A percentile compares a stretch with the other conserved stretches of the same genome.
Conservation (phyloP, 2,797 vertebrate species). For the Pitangus sulphuratus region DNA sequence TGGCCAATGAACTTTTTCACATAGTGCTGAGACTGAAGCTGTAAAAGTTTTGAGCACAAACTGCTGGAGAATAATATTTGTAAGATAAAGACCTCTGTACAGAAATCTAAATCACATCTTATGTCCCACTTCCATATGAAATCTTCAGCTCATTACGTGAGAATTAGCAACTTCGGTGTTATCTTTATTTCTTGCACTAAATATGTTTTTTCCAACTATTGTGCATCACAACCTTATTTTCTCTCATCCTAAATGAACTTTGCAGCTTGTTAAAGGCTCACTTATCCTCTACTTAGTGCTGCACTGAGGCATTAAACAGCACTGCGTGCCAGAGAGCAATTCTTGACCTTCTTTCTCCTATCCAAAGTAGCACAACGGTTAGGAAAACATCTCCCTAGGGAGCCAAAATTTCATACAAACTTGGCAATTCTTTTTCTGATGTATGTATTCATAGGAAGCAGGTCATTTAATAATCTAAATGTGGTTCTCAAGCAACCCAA, state of each 20-base stretch:
- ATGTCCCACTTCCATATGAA: neutral
- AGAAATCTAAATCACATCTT: neutral
- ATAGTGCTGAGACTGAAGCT: neutral
- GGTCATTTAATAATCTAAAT: slow-evolving; percentile 21
- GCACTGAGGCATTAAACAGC: slow-evolving; percentile 13
- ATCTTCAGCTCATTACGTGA: neutral
- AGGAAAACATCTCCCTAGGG: neutral
- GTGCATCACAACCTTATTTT: neutral
- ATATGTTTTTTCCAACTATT: neutral
- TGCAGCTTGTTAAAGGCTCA: neutral
- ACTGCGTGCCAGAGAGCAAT: neutral
- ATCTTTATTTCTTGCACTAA: neutral
- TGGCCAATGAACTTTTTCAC: neutral
- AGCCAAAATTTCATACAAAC: neutral
- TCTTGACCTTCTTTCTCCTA: slow-evolving; percentile 37
- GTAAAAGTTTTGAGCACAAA: neutral
- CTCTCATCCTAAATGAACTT: neutral
- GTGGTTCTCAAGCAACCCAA: neutral
- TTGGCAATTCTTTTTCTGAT: neutral
- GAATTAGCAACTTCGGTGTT: neutral
- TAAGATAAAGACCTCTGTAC: neutral
- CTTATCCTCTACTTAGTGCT: neutral
- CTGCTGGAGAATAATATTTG: neutral
- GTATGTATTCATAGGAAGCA: slow-evolving; percentile 21
- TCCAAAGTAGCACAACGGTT: neutral